Base-by-base conservation (phyloP, 2,888 invertebrate species). In the Drosophila pegasa region DNA sequence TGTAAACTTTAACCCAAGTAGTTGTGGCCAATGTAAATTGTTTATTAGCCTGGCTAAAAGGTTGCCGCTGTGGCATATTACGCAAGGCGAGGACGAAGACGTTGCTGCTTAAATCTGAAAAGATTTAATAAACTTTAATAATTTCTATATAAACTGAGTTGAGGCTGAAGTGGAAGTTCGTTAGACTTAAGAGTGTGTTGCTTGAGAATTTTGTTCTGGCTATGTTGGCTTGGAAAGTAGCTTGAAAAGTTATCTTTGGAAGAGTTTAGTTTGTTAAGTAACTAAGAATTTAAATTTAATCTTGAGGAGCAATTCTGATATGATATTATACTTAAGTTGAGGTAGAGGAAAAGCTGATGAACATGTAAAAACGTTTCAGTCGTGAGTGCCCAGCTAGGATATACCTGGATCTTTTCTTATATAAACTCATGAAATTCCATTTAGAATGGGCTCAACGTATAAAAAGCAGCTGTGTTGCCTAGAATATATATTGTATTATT, bases 41-140 rank as follows among this genome's bases (percentile, higher is more conserved):
- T 82, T 85, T 82, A 82, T 82, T 85, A 64, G 66, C 70, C 14
- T 10, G 33, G 27, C 64, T 40, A 25, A 61, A 61, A 59, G 12
- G 38, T 7, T 35, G 41, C 22, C n/a, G 16, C 6, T 20, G n/a
- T n/a, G n/a, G n/a, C n/a, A n/a, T n/a, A n/a, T n/a, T n/a, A n/a
- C 1, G 31, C 20, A 8, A 7, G 5, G 27, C 35, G 20, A 48
- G 45, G n/a, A 12, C n/a, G 9, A 29, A n/a, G 22, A 63, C 37
- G 25, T 51, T 63, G 35, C 37, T 43, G 64, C 35, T 22, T 20
- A 10, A 60, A n/a, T 22, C 18, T 41, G 27, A 7, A 20, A 45
- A 50, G 38, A n/a, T 25, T 57, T 37, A 22, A 33, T 22, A 33
- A 65, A 65, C 45, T 40, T 64, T 3, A 47, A 29, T 18, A 47